Base-by-base conservation (phyloP, 2,888 invertebrate genomes). In the Leptinotarsa juncta region DNA sequence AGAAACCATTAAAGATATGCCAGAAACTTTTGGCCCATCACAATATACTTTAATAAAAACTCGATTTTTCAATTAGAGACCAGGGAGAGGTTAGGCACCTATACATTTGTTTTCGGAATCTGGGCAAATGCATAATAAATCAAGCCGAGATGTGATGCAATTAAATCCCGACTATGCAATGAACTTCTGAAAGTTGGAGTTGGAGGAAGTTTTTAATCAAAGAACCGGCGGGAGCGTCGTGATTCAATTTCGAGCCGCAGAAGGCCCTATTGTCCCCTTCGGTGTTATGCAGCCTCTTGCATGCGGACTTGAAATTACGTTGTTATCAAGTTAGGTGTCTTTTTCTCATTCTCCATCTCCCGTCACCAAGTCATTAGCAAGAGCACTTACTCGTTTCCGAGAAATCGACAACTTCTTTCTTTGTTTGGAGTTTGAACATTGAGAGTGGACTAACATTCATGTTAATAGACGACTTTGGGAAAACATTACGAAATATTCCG, bases 241-340 rank as follows among this genome's bases (percentile, higher is more conserved):
- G 85, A 85, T 86, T 86, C 85, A 85, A 85, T 85, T 85, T 83
- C 75, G 79, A 80, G 81, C 84, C 84, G 81, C 84, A 84, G 83
- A 83, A 71, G 83, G 83, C 82, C 82, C 84, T 82, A 84, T 85
- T 85, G 85, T 85, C 84, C 84, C 83, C 81, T 71, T 78, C 74
- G 75, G 77, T 83, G 83, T 83, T 83, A 83, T 83, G 84, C 84
- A 84, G 81, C 81, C 77, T 79, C 82, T 79, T 82, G 83, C 84
- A 84, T 81, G 83, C 82, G 83, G 83, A 84, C 83, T 85, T 81
- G 82, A 84, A 85, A 85, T 85, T 85, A 84, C 85, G 84, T 84
- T 84, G 84, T 85, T 85, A 85, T 85, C 83, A 81, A 85, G 83
- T 85, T 85, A 84, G 83, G 80, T 82, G 76, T 75, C 69, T 78